These are phyloP conservation scores for Rhynchotus rufescens DNA, from an alignment of 2,797 vertebrate genomes.

Conservation along the genomic window DNA sequence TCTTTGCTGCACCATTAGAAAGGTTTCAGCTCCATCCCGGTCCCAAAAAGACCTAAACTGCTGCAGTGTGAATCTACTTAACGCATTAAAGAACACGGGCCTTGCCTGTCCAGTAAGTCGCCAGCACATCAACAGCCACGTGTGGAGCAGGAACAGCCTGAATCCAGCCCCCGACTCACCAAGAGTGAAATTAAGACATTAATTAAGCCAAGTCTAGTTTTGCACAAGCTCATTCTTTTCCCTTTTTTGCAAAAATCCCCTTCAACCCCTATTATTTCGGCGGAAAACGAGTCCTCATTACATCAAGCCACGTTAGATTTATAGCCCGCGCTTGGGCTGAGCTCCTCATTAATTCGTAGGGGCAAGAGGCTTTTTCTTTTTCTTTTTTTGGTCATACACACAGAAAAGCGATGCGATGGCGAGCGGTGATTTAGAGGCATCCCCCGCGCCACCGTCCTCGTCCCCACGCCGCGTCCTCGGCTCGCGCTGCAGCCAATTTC, in stretches of 20 bases:
- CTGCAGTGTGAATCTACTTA: not conserved
- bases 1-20: constrained; percentile 39
- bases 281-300: not conserved
- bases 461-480: constrained; percentile 70
- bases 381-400: not conserved
- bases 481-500: constrained; percentile 82
- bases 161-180: not conserved
- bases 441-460: constrained; percentile 70
- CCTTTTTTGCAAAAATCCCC: not conserved
- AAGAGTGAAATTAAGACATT: too few species aligned
- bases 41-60: constrained; percentile 45
- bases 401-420: not conserved
- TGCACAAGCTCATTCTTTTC: not conserved
- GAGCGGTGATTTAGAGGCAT: constrained; percentile 75
- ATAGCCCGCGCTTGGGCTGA: not conserved
- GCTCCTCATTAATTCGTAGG: not conserved
- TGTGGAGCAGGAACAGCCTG: not conserved
- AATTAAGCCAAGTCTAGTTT: too few species aligned
- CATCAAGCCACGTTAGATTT: constrained; percentile 24
- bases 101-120: not conserved
- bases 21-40: constrained; percentile 28
- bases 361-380: not conserved
- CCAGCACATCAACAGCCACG: too few species aligned
- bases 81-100: not conserved
- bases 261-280: not conserved